phyloP scores from a whole-genome alignment of 1,140 invertebrate genomes.

The Battus philenor region DNA sequence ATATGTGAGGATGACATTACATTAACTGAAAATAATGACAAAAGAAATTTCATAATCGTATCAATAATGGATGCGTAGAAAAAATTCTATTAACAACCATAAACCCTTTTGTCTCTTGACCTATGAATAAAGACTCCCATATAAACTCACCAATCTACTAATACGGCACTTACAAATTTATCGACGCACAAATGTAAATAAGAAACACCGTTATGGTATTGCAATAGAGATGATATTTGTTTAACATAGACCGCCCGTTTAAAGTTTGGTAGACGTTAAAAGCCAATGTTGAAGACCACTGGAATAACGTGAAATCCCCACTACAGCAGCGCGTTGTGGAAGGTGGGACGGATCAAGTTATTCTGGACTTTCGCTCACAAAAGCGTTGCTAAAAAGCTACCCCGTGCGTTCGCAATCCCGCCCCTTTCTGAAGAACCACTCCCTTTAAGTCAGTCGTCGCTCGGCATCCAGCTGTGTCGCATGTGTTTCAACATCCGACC shows the following conservation, averaged over 20 bases:
- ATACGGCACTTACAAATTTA: constrained; percentile 32
- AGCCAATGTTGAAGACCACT: constrained; percentile 27
- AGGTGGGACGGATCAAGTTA: constrained; percentile 29
- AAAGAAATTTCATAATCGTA: constrained; percentile 7
- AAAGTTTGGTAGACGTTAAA: constrained; percentile 32
- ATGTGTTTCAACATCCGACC: too few relatives aligned
- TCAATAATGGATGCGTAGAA: constrained; percentile 17
- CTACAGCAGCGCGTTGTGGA: constrained; percentile 17
- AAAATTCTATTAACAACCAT: constrained; percentile 28
- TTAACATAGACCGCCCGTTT: constrained; percentile 3
- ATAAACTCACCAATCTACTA: constrained; percentile 34
- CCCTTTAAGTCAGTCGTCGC: constrained; percentile 49
- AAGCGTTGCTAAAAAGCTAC: constrained; percentile 59
- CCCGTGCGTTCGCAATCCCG: constrained; percentile 33
- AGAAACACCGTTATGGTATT: constrained; percentile 17
- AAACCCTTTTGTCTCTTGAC: constrained; percentile 38
- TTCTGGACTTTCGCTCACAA: constrained; percentile 39
- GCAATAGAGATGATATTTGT: constrained; percentile 20
- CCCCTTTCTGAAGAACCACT: constrained; percentile 58
- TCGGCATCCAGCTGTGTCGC: constrained; percentile 21
- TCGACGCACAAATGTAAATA: constrained; percentile 8
- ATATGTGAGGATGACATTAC: too few relatives aligned
- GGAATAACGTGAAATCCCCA: constrained; percentile 18
- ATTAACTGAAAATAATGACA: too few relatives aligned
- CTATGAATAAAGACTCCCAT: constrained; percentile 43